These are phyloP conservation scores for Neolamprologus caudopunctatus DNA, from an alignment of 2,113 vertebrate genomes.

Conservation along the genomic window DNA sequence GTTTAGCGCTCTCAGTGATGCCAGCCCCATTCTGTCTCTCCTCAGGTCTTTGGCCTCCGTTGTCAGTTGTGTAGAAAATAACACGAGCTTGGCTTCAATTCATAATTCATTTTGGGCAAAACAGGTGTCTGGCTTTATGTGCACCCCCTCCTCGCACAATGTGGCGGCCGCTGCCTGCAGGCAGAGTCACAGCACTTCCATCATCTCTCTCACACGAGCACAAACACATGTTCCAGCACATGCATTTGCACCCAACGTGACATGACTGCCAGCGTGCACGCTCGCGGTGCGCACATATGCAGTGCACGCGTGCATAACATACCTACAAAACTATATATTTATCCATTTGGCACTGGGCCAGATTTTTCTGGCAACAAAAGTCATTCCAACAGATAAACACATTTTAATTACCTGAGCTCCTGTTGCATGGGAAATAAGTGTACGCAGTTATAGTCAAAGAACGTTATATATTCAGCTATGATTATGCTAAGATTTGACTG, in stretches of 20 bases:
- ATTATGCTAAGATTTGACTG: neutral
- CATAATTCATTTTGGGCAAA: conserved; percentile 52
- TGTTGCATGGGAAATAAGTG: neutral
- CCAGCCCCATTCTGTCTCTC: conserved; percentile 23
- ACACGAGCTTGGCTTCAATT: conserved; percentile 25
- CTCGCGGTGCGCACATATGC: neutral
- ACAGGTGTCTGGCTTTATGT: conserved; percentile 55
- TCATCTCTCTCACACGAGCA: neutral
- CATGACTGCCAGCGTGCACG: neutral
- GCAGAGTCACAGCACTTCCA: conserved; percentile 10
- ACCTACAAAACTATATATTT: neutral
- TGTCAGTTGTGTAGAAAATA: conserved; percentile 16
- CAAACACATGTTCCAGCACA: neutral
- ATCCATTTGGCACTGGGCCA: neutral
- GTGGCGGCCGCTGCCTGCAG: conserved; percentile 27
- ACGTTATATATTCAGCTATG: neutral
- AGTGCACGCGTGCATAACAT: neutral
- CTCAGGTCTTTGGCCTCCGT: conserved; percentile 20
- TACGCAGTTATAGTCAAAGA: neutral
- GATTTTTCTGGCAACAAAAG: conserved; percentile 30
- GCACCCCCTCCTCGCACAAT: neutral
- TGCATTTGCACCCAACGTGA: neutral
- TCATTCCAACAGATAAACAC: conserved; percentile 37
- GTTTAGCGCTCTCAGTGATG: neutral
- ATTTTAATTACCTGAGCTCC: conserved; percentile 46